A percentile compares a stretch with the other conserved stretches of the same genome.
phyloP scores from a whole-genome alignment of 2,113 vertebrate genomes.

The Hemicordylus capensis region DNA sequence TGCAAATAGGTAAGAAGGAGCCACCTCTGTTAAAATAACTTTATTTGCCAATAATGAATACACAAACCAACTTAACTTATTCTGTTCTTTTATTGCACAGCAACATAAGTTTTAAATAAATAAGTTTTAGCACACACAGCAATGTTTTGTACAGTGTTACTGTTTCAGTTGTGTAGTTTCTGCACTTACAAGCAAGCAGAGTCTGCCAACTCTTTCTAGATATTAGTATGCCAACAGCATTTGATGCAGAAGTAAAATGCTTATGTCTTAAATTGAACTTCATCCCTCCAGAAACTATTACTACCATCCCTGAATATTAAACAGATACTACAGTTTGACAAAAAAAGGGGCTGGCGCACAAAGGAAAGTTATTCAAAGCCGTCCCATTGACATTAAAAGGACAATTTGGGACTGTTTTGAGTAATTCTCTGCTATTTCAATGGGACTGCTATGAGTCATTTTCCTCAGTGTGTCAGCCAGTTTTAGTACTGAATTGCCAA shows the following conservation, averaged over 20 bases:
- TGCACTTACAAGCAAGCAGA: constrained; percentile 34
- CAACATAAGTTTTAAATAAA: too few relatives aligned
- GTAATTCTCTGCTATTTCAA: too few relatives aligned
- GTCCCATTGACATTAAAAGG: too few relatives aligned
- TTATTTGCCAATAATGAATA: background rate
- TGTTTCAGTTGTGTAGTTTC: constrained; percentile 17
- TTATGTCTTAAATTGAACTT: constrained; percentile 36
- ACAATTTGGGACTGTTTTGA: too few relatives aligned
- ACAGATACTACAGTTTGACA: constrained; percentile 15
- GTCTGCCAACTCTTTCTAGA: background rate
- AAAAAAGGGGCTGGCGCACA: too few relatives aligned
- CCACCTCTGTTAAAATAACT: background rate
- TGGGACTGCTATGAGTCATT: too few relatives aligned
- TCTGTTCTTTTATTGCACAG: background rate
- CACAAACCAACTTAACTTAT: background rate
- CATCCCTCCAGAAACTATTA: constrained; percentile 5
- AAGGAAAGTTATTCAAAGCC: too few relatives aligned
- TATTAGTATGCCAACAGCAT: constrained; percentile 31
- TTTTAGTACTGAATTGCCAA: background rate
- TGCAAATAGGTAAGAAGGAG: too few relatives aligned
- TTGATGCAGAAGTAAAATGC: constrained; percentile 22
- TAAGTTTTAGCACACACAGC: background rate
- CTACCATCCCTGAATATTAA: background rate
- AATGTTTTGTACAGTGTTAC: constrained; percentile 44
- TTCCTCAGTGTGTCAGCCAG: too few relatives aligned